Percentiles rank a stretch among this genome's conserved stretches.
Conservation (phyloP, 2,797 vertebrate species). For the Stomatorhinus walkeri region DNA sequence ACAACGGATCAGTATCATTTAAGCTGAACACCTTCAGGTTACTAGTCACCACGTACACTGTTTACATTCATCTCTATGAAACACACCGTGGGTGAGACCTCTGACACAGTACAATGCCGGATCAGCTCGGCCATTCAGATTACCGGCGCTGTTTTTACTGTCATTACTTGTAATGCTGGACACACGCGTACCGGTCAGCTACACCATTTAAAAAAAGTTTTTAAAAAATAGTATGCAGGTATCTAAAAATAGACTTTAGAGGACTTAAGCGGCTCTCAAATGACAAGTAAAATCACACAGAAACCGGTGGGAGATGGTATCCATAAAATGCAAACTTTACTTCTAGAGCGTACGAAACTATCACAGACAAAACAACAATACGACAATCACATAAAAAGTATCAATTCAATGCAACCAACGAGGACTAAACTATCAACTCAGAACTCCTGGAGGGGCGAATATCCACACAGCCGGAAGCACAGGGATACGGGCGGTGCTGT, state of each 20-base stretch:
- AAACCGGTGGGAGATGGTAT: not conserved
- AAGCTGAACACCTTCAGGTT: not conserved
- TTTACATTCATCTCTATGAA: not conserved
- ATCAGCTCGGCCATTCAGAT: not conserved
- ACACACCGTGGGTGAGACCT: not conserved
- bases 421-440: not conserved
- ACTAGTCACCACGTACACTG: not conserved
- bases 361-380: not conserved
- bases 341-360: not conserved
- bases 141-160: not conserved
- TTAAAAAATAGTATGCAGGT: not conserved
- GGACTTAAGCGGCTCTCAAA: not conserved
- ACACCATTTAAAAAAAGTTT: too few species aligned
- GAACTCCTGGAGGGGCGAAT: not conserved
- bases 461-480: not conserved
- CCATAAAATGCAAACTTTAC: not conserved
- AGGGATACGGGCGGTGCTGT: not conserved
- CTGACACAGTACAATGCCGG: not conserved
- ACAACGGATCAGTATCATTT: not conserved
- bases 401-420: not conserved
- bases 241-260: not conserved
- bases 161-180: not conserved
- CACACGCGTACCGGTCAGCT: not conserved
- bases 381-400: not conserved
- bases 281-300: not conserved